Percentiles rank a stretch among this genome's conserved stretches.
These are phyloP conservation scores for Molossus molossus DNA, from an alignment of 2,797 vertebrate species.

Conservation along the genomic window DNA sequence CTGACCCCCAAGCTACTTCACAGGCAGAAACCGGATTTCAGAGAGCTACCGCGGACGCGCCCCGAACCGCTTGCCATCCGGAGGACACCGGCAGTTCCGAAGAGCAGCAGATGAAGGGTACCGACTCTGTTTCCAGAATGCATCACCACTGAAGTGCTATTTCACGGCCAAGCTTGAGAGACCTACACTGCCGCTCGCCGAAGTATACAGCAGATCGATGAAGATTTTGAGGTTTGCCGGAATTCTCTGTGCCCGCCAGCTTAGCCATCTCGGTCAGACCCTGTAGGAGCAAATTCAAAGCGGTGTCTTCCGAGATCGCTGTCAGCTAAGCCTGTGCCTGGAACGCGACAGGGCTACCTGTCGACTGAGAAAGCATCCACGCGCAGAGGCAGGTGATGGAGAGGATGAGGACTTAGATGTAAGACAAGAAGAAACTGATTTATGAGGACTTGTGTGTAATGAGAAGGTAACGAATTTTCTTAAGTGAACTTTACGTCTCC, in stretches of 20 bases:
- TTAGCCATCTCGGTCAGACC: slow-evolving; percentile 95
- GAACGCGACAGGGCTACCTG: slow-evolving; percentile 92
- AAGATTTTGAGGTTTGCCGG: slow-evolving; percentile 95
- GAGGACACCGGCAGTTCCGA: slow-evolving; percentile 98
- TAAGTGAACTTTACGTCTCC: slow-evolving; percentile 62
- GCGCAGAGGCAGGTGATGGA: slow-evolving; percentile 85
- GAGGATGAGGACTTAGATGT: slow-evolving; percentile 93
- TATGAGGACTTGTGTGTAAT: slow-evolving; percentile 87
- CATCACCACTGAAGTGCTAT: slow-evolving; percentile 97
- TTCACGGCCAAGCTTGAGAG: slow-evolving; percentile 97
- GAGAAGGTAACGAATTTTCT: slow-evolving; percentile 88
- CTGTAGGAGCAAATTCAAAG: slow-evolving; percentile 96
- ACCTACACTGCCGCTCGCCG: slow-evolving; percentile 96
- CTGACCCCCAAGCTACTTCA: slow-evolving; percentile 95
- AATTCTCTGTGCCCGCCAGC: slow-evolving; percentile 95
- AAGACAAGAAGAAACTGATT: neutral
- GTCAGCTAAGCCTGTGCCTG: slow-evolving; percentile 92
- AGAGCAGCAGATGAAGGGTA: slow-evolving; percentile 97
- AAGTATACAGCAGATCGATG: slow-evolving; percentile 96
- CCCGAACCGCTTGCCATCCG: slow-evolving; percentile 94
- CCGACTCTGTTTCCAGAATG: slow-evolving; percentile 98
- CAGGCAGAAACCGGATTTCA: slow-evolving; percentile 97
- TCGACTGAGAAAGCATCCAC: slow-evolving; percentile 87
- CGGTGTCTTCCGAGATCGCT: slow-evolving; percentile 93
- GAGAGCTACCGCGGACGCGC: slow-evolving; percentile 96